Percentiles rank a stretch among this genome's conserved stretches.
phyloP scores from a whole-genome alignment of 2,113 vertebrate genomes.

The Mirza zaza region DNA sequence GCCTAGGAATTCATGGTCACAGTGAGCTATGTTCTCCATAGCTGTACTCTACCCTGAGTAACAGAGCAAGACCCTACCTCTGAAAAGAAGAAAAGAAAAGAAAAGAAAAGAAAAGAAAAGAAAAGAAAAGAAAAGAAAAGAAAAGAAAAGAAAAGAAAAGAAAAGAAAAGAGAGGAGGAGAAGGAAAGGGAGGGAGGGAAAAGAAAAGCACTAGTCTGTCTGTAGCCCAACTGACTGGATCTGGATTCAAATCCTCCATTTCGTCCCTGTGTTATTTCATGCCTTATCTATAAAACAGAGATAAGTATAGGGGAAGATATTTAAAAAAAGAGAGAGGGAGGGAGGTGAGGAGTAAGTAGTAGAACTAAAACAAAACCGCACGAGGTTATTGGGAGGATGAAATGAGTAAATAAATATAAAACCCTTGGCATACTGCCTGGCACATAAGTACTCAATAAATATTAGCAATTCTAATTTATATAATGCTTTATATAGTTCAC shows the following conservation, averaged over 20 bases:
- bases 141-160: rapidly evolving
- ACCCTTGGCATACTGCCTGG: not conserved
- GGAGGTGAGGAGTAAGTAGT: not conserved
- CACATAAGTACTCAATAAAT: not conserved
- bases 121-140: rapidly evolving
- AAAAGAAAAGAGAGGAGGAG: too few relatives aligned
- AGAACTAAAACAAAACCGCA: conserved; percentile 3
- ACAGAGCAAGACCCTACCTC: too few relatives aligned
- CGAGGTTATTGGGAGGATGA: not conserved
- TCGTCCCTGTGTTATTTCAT: not conserved
- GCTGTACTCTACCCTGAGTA: too few relatives aligned
- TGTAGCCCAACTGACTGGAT: not conserved
- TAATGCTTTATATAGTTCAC: conserved; percentile 24
- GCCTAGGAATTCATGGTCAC: too few relatives aligned
- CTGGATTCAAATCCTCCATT: not conserved
- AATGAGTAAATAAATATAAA: conserved; percentile 7
- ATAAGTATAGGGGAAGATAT: not conserved
- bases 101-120: too few relatives aligned
- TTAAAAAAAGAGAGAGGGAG: not conserved
- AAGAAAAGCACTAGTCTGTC: not conserved
- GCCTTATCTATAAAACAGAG: not conserved
- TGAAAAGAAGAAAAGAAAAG: too few relatives aligned
- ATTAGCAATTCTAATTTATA: conserved; percentile 28
- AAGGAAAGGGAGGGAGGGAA: too few relatives aligned
- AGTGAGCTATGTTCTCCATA: too few relatives aligned